Conservation (phyloP, 23 tunicate species). For the Oikopleura dioica region DNA sequence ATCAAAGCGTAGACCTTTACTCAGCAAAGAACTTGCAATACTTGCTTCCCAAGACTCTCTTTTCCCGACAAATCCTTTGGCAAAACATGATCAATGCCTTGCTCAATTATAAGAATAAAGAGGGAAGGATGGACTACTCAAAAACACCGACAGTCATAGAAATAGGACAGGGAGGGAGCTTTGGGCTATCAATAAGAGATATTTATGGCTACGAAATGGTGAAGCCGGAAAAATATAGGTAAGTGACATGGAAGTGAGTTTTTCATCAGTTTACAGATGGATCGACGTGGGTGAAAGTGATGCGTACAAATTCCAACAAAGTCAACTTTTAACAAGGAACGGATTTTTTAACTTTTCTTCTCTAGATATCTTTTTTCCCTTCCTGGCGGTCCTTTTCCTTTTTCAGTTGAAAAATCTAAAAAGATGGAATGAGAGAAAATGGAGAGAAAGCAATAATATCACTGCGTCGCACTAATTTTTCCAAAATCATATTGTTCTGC, state of each 20-base stretch:
- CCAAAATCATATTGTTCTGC: too few species aligned
- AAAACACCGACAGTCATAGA: neutral
- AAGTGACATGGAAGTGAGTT: too few species aligned
- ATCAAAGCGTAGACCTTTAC: neutral
- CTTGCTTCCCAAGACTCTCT: neutral
- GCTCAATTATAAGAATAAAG: neutral
- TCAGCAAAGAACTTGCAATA: neutral
- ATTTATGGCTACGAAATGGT: neutral
- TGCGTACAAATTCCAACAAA: neutral
- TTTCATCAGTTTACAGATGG: too few species aligned
- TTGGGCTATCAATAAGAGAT: neutral
- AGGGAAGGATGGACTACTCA: neutral
- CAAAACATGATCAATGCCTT: neutral
- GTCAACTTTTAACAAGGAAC: neutral
- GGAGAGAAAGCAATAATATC: too few species aligned
- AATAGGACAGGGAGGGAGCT: neutral
- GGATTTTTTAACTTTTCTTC: too few species aligned
- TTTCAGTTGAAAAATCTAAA: too few species aligned
- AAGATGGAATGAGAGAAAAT: too few species aligned
- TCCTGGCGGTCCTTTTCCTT: too few species aligned
- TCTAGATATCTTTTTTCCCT: too few species aligned
- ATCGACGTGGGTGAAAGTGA: neutral
- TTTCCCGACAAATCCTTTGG: neutral
- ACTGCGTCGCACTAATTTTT: too few species aligned
- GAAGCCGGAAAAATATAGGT: neutral